Evolutionary conservation across 2,888 invertebrate genomes (phyloP).

Genomic region (Sericinus montela): DNA sequence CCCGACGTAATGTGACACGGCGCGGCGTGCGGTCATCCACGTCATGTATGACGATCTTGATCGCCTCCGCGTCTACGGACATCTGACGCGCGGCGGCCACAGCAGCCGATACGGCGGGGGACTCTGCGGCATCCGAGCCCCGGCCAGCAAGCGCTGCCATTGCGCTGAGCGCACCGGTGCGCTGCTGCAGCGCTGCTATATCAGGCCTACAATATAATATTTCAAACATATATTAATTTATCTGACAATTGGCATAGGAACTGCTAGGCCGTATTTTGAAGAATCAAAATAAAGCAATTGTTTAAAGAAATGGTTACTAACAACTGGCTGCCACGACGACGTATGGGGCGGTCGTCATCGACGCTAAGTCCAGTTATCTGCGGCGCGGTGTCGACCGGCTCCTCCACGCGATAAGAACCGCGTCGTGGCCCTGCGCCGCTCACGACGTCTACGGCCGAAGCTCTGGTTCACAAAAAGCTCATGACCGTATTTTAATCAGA

Average conservation of each 20-base stretch:
- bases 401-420: slow-evolving; percentile 81
- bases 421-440: slow-evolving; percentile 82
- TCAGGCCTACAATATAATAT: slow-evolving; percentile 80
- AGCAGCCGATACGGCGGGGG: slow-evolving; percentile 42
- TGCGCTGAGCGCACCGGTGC: slow-evolving; percentile 75
- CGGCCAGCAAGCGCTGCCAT: slow-evolving; percentile 59
- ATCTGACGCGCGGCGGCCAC: slow-evolving; percentile 85
- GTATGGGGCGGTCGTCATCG: slow-evolving; percentile 86
- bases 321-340: slow-evolving; percentile 91
- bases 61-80: slow-evolving; percentile 94
- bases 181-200: slow-evolving; percentile 83
- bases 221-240: too few relatives aligned
- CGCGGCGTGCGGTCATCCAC: slow-evolving; percentile 90
- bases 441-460: slow-evolving; percentile 92
- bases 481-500: too few relatives aligned
- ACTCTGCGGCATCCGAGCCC: slow-evolving; percentile 54
- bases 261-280: too few relatives aligned
- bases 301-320: slow-evolving; percentile 72
- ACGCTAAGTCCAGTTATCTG: slow-evolving; percentile 79
- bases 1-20: slow-evolving; percentile 86
- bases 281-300: too few relatives aligned
- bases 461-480: slow-evolving; percentile 51
- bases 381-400: slow-evolving; percentile 77
- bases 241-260: too few relatives aligned
- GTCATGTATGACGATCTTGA: slow-evolving; percentile 95